Base-by-base conservation (phyloP, 2,888 invertebrate species). In the Catonia carolina region DNA sequence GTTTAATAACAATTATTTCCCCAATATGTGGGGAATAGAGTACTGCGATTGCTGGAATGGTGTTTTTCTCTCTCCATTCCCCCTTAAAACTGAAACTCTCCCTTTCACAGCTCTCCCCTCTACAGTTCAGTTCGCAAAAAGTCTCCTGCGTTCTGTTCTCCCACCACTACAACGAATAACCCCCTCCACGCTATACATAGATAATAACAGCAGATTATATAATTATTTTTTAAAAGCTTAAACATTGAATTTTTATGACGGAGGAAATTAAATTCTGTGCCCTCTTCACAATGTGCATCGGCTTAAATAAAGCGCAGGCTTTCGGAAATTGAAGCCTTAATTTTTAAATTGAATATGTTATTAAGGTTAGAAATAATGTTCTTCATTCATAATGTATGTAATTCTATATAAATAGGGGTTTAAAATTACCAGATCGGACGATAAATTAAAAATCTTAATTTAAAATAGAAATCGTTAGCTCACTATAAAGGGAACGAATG, bases 221-320 rank as follows among this genome's bases (percentile, higher is more conserved):
- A 61, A 61, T 61, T 61, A 61, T 61, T 61, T 61, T 45, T 61
- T 61, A 59, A 61, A 61, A 58, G 58, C 58, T 55, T 50, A 47
- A 55, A 55, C 61, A 61, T 59, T 61, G 61, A 61, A 61, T 61
- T 61, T 61, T 61, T 61, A 61, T 61, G 61, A 61, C 57, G 53
- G 51, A 59, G 61, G 61, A 61, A 61, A 61, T 61, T 59, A 61
- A 60, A 58, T 61, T 60, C 53, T 22, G 20, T 22, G 49, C 58
- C 58, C 41, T 22, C 42, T 33, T 18, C 53, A 41, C 48, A 27
- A 35, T 35, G 42, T 17, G 48, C 35, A 39, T 39, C 56, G 39
- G 53, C 54, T 55, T 55, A 55, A 55, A 48, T 23, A 49, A 45
- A 51, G 53, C 53, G 42, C 20, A 41, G 51, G 52, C 52, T 58